Evolutionary conservation across 2,888 invertebrate species (phyloP), one percentile per base, ranked within the genome.

Genomic region (Brachyptera risi): DNA sequence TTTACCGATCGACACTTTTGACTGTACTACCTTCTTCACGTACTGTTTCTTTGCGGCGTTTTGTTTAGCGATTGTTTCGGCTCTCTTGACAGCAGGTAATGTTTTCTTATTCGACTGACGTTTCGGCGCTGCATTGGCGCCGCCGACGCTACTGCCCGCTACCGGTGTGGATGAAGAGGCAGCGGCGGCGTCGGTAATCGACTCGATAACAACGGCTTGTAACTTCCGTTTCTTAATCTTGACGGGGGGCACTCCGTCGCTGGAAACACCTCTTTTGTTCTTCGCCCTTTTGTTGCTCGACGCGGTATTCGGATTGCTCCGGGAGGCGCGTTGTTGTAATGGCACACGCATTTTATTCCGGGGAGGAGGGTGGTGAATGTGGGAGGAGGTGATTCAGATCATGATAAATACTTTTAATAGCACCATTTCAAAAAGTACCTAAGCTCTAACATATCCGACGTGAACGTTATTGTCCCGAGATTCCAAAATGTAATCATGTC

Each of bases 271-370:
- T 7, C 37, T 17, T 21, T 54, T 51, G 27, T 27, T 31, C 51
- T 31, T 37, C 21, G 37, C 37, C 21, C 54, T 17, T 11, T 44
- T 5, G n/a, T 19, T 37, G 31, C 31, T 7, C 35, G 54, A 2
- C 35, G 35, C 54, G 13, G 54, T 19, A 4, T 19, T 7, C 3
- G 27, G 15, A 9, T 1, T 21, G 54, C 21, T 37, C 7, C 54
- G 54, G 4, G 54, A 31, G 23, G 9, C 35, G 11, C 54, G 35
- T 21, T 35, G 37, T 19, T 54, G 35, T 5, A n/a, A 35, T 2
- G 54, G 38, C 37, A 54, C 54, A 15, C 54, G n/a, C 54, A 54
- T 54, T n/a, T n/a, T n/a, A n/a, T n/a, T n/a, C n/a, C n/a, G n/a
- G n/a, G n/a, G n/a, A n/a, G n/a, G n/a, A n/a, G n/a, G n/a, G n/a